A percentile compares a stretch with the other conserved stretches of the same genome.
Conservation (phyloP, 1,140 invertebrate genomes). For the Bombus cullumanus region DNA sequence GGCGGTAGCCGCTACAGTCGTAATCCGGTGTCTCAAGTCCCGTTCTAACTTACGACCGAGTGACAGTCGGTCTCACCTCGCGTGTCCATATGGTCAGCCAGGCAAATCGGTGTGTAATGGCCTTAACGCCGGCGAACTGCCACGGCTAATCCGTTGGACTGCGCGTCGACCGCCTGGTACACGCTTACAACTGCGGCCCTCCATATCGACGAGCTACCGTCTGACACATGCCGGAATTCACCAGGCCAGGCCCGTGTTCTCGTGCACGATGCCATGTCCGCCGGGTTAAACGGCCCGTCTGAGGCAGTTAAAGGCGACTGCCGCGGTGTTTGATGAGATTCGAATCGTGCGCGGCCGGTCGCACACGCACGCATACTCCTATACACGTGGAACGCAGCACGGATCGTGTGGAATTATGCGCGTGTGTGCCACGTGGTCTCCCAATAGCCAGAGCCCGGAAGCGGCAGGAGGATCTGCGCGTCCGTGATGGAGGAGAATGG, state of each 20-base stretch:
- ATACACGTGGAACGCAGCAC: not conserved
- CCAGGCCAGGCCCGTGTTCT: not conserved
- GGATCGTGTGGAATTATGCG: slow-evolving; percentile 22
- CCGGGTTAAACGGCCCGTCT: slow-evolving; percentile 29
- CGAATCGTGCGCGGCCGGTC: not conserved
- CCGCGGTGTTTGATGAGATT: slow-evolving; percentile 49
- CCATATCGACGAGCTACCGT: slow-evolving; percentile 29
- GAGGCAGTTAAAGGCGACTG: slow-evolving; percentile 5
- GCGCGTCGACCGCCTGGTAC: not conserved
- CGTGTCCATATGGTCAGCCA: slow-evolving; percentile 31
- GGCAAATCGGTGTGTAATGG: slow-evolving; percentile 61
- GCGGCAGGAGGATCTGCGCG: not conserved
- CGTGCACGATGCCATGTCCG: slow-evolving; percentile 12
- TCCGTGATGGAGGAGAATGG: slow-evolving; percentile 29
- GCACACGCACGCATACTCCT: not conserved
- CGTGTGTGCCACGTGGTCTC: slow-evolving; percentile 10
- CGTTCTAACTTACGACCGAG: slow-evolving; percentile 49
- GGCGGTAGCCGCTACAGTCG: slow-evolving; percentile 7
- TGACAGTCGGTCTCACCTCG: slow-evolving; percentile 40
- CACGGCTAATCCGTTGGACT: slow-evolving; percentile 41
- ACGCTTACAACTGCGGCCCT: slow-evolving; percentile 4
- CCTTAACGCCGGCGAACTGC: slow-evolving; percentile 58
- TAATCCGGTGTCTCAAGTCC: slow-evolving; percentile 49
- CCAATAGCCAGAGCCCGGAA: not conserved
- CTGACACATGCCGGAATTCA: slow-evolving; percentile 46